phyloP scores from a whole-genome alignment of 2,113 vertebrate genomes.

The Oreochromis tanganicae region DNA sequence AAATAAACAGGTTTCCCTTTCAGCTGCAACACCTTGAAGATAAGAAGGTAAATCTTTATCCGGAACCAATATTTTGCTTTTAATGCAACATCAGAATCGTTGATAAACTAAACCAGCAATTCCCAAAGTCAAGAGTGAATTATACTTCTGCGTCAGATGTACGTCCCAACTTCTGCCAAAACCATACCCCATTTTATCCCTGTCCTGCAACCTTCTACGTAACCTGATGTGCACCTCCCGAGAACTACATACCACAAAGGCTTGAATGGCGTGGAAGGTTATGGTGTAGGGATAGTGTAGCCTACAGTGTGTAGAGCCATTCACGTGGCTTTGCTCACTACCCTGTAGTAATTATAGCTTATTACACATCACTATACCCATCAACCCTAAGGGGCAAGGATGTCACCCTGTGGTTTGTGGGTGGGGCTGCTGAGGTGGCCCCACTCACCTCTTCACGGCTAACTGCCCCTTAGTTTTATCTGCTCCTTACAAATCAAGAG shows the following conservation, averaged over 20 bases:
- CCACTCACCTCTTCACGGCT: rapidly evolving
- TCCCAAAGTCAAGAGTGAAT: neutral
- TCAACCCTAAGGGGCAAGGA: neutral
- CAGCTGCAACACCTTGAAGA: neutral
- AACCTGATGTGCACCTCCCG: neutral
- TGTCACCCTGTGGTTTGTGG: neutral
- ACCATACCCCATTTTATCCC: neutral
- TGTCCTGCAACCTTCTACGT: neutral
- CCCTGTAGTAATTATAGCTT: neutral
- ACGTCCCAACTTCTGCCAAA: neutral
- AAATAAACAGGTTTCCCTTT: neutral
- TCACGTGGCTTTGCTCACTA: neutral
- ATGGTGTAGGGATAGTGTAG: neutral
- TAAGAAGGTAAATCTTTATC: neutral
- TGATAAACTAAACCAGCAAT: neutral
- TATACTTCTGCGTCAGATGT: neutral
- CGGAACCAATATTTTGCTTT: neutral
- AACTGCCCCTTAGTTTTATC: neutral
- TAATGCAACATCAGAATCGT: neutral
- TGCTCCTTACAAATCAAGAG: neutral
- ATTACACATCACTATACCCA: neutral
- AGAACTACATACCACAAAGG: neutral
- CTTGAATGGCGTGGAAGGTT: neutral
- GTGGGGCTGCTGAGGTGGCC: neutral
- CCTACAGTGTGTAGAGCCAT: neutral